phyloP scores from a whole-genome alignment of 1,140 invertebrate species.

The Streblospio benedicti region DNA sequence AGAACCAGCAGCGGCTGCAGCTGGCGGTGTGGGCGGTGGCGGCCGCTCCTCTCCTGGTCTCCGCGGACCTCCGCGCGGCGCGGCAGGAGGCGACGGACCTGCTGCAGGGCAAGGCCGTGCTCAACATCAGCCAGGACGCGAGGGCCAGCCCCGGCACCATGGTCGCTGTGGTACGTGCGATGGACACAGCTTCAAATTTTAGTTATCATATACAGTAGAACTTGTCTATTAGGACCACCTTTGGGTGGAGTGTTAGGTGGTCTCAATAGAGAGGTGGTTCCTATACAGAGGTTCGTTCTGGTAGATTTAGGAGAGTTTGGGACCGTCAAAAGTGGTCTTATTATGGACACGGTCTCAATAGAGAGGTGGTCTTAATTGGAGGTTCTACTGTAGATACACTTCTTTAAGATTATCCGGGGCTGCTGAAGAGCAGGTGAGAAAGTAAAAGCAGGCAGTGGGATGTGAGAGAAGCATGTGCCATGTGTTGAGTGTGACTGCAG shows the following conservation, averaged over 20 bases:
- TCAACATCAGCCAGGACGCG: conserved; percentile 15
- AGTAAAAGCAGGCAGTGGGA: background rate
- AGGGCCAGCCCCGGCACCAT: background rate
- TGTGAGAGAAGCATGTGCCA: background rate
- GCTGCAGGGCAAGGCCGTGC: conserved; percentile 6
- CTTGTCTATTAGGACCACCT: background rate
- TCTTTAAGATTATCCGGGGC: background rate
- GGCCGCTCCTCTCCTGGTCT: conserved; percentile 48
- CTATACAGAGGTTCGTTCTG: background rate
- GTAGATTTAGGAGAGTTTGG: background rate
- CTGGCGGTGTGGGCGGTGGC: conserved; percentile 47
- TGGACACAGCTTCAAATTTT: background rate
- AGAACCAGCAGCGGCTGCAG: conserved; percentile 40
- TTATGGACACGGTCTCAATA: too few species aligned
- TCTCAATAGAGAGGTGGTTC: background rate
- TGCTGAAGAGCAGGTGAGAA: background rate
- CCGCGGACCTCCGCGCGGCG: conserved; percentile 31
- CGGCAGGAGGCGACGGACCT: background rate
- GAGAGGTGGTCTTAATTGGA: too few species aligned
- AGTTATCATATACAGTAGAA: background rate
- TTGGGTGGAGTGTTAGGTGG: background rate
- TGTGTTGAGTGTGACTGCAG: background rate
- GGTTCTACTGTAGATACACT: too few species aligned
- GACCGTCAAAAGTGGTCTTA: background rate
- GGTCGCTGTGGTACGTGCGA: background rate